phyloP scores from a whole-genome alignment of 1,140 invertebrate species.

The Andricus grossulariae region DNA sequence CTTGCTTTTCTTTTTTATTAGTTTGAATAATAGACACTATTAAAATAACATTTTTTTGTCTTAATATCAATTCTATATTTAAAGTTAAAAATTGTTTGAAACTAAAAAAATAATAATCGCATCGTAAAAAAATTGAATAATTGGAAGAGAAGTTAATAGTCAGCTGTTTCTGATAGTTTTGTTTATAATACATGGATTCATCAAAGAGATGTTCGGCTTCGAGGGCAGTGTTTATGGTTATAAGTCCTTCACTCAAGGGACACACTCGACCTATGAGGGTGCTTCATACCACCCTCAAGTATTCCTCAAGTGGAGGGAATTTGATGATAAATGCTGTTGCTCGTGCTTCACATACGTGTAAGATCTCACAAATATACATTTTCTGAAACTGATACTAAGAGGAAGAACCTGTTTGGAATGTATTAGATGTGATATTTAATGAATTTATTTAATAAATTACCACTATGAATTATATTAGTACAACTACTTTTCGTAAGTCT shows the following conservation, averaged over 20 bases:
- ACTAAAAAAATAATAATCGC: background rate
- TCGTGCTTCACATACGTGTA: conserved; percentile 1
- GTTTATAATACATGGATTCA: background rate
- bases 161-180: background rate
- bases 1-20: too few species aligned
- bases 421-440: too few species aligned
- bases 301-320: conserved; percentile 8
- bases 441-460: too few species aligned
- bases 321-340: conserved; percentile 18
- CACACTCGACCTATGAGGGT: conserved; percentile 19
- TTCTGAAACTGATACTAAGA: background rate
- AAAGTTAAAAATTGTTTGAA: background rate
- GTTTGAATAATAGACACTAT: too few species aligned
- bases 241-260: conserved; percentile 15
- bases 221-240: conserved; percentile 12
- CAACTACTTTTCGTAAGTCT: too few species aligned
- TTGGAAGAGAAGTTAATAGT: background rate
- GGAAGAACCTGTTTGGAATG: too few species aligned
- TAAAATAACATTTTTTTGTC: too few species aligned
- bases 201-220: background rate
- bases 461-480: too few species aligned
- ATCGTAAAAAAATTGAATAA: background rate
- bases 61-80: too few species aligned
- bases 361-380: conserved; percentile 13
- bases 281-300: background rate